A percentile compares a stretch with the other conserved stretches of the same genome.
Conservation (phyloP, 2,113 vertebrate genomes). For the Gorilla gorilla region DNA sequence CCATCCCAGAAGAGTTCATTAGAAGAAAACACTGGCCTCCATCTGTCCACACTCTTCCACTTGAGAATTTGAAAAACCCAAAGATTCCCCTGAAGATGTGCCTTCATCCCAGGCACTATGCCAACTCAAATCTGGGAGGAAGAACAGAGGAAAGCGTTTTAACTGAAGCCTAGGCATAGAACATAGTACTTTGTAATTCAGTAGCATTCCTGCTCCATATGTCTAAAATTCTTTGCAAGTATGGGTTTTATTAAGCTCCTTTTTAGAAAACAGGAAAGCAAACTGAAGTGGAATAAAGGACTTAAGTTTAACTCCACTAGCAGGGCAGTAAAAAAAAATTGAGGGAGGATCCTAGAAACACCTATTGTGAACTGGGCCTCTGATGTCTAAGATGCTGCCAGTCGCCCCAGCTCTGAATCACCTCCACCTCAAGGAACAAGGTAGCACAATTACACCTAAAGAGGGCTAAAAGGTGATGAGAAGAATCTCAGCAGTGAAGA, state of each 20-base stretch:
- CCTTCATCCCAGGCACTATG: neutral
- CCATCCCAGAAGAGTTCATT: neutral
- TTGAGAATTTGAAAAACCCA: neutral
- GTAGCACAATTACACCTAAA: neutral
- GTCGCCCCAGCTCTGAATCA: neutral
- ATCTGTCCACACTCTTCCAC: neutral
- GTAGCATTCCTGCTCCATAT: neutral
- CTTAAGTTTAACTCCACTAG: neutral
- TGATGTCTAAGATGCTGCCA: neutral
- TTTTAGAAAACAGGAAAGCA: conserved; percentile 41
- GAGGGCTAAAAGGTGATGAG: neutral
- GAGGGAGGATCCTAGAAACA: neutral
- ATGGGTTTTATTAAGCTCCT: neutral
- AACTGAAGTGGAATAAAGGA: neutral
- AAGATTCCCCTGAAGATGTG: neutral
- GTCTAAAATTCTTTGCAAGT: neutral
- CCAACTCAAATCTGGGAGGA: neutral
- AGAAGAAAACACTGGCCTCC: neutral
- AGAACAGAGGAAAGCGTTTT: neutral
- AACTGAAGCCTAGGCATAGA: neutral
- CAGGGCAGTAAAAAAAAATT: neutral
- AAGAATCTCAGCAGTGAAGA: neutral
- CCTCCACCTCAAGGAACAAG: neutral
- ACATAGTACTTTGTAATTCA: neutral
- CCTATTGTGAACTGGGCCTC: neutral